Evolutionary conservation across 2,113 vertebrate genomes (phyloP), one percentile per base, ranked within the genome.

Genomic region (Pyrgilauda ruficollis): DNA sequence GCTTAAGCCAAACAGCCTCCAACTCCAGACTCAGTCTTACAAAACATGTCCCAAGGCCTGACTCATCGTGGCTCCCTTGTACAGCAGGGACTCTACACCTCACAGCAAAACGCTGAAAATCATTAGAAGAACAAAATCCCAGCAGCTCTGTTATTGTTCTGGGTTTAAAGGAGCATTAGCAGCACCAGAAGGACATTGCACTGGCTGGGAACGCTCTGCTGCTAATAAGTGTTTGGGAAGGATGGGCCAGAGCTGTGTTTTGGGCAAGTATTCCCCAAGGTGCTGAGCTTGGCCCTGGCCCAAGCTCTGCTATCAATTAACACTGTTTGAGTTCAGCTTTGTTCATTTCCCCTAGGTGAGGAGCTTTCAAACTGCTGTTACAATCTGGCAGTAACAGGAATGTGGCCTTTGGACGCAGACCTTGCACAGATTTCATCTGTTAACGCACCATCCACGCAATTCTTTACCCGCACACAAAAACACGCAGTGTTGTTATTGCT

Each of bases 1-100:
- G 88, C 93, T 96, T 96, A 94, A 85, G 84, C 89, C 92, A 97
- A 96, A 58, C 74, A 92, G 86, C 66, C 84, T 87, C 84, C 89
- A 86, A 95, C 50, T 31, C 86, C 39, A 93, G 93, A 14, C 80
- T n/a, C 62, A 30, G 80, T 96, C 88, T 97, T 88, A 88, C 87
- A 94, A 90, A 96, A 41, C 44, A 55, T 56, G 87, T 91, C 70
- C 33, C 43, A 92, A 87, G 27, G 67, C 90, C 58, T 79, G 53
- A n/a, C 93, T 80, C 84, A 62, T n/a, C 13, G 6, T 64, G 67
- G 63, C 46, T 35, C 15, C 37, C 28, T n/a, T 52, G 69, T 55
- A 47, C 77, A 64, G 61, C 47, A 31, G 91, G 89, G 91, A 79
- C 75, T 62, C 79, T 49, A 59, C 37, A 21, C 80, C 74, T 95